These are phyloP conservation scores for Stegostoma tigrinum DNA, from an alignment of 2,113 vertebrate genomes.

Conservation along the genomic window DNA sequence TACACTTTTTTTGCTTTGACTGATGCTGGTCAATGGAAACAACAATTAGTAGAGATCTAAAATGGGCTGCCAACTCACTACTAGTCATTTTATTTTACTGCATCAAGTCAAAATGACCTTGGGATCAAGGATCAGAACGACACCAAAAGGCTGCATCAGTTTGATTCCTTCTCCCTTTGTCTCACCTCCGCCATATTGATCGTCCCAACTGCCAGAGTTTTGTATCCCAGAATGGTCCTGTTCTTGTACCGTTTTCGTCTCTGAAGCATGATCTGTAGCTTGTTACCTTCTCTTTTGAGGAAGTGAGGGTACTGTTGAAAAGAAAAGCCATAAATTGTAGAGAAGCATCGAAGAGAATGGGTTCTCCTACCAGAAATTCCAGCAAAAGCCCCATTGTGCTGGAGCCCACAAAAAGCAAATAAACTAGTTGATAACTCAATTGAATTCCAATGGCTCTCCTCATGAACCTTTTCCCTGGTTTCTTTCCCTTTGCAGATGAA, in stretches of 20 bases:
- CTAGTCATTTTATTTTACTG: neutral
- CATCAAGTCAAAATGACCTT: neutral
- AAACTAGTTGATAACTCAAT: neutral
- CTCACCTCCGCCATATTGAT: constrained; percentile 91
- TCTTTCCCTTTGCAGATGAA: neutral
- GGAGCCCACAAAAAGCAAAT: neutral
- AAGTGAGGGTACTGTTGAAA: constrained; percentile 83
- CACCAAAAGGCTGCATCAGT: neutral
- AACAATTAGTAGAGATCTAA: neutral
- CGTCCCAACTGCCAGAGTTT: constrained; percentile 78
- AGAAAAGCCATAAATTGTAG: neutral
- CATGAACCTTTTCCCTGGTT: neutral
- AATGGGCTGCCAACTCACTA: neutral
- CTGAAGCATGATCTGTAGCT: constrained; percentile 89
- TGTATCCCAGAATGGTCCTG: constrained; percentile 87
- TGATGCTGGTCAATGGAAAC: neutral
- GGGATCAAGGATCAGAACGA: neutral
- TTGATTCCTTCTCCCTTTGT: too few relatives aligned
- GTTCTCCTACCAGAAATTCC: neutral
- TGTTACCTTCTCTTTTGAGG: constrained; percentile 89
- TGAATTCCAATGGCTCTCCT: neutral
- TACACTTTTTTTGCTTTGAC: neutral
- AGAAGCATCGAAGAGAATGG: neutral
- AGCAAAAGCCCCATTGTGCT: neutral
- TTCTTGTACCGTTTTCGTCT: constrained; percentile 89